Percentiles rank a stretch among this genome's conserved stretches.
Evolutionary conservation across 2,113 vertebrate species (phyloP).

Genomic region (Talpa occidentalis): DNA sequence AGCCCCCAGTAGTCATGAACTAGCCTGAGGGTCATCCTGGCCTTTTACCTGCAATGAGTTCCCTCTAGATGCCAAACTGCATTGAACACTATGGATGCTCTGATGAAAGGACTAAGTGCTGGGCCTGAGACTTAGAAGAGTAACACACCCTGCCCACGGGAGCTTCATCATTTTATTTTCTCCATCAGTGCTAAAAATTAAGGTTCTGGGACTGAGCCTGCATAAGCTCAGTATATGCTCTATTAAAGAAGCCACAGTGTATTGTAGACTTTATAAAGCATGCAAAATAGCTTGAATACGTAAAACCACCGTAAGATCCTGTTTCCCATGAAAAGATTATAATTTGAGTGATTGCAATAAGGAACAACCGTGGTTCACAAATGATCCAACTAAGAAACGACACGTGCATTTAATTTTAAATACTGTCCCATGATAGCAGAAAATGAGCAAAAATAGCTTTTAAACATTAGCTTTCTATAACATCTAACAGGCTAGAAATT

Average conservation of each 20-base stretch:
- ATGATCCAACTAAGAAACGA: neutral
- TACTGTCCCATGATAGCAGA: neutral
- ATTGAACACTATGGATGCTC: neutral
- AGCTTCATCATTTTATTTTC: neutral
- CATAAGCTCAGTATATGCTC: neutral
- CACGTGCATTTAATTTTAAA: neutral
- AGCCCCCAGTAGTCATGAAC: neutral
- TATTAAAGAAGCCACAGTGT: neutral
- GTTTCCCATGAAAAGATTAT: neutral
- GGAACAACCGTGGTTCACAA: neutral
- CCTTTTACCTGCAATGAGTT: neutral
- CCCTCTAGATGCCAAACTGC: neutral
- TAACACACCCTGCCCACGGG: neutral
- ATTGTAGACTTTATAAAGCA: neutral
- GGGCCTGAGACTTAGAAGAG: neutral
- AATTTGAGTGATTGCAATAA: neutral
- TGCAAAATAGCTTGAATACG: neutral
- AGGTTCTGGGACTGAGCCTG: neutral
- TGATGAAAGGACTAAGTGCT: neutral
- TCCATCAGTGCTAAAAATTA: neutral
- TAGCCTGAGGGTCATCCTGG: too few species aligned
- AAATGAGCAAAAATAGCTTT: neutral
- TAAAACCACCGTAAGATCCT: neutral
- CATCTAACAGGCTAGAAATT: neutral
- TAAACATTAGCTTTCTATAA: neutral